These are phyloP conservation scores for Zaprionus ghesquierei DNA, from an alignment of 1,140 invertebrate genomes.

Conservation along the genomic window DNA sequence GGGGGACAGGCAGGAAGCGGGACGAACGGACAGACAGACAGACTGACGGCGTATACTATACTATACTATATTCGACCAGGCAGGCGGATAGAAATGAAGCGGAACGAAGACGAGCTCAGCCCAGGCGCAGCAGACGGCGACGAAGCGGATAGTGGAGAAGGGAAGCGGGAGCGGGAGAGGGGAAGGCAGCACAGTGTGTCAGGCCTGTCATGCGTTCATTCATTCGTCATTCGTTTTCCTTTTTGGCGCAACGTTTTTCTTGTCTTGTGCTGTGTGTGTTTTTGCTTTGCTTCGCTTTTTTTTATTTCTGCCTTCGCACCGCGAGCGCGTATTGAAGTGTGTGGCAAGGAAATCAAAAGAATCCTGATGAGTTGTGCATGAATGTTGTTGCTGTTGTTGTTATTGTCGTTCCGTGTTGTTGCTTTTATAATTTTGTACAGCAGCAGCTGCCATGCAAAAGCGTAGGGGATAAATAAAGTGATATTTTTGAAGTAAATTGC, in stretches of 20 bases:
- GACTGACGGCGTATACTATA: conserved; percentile 5
- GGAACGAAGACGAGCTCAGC: conserved; percentile 5
- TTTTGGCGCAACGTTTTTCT: conserved; percentile 58
- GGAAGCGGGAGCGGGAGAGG: background rate
- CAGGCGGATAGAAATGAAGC: conserved; percentile 33
- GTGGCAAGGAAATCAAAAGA: conserved; percentile 74
- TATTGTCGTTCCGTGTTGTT: conserved; percentile 8
- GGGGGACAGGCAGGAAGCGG: background rate
- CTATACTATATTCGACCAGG: conserved; percentile 15
- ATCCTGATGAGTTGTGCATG: conserved; percentile 66
- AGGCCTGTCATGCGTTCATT: conserved; percentile 72
- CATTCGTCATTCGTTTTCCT: conserved; percentile 72
- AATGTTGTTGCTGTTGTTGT: conserved; percentile 34
- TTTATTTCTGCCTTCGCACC: conserved; percentile 51
- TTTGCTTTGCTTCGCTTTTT: conserved; percentile 35
- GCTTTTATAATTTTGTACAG: conserved; percentile 40
- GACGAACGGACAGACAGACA: background rate
- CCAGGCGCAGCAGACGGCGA: background rate
- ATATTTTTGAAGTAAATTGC: conserved; percentile 37
- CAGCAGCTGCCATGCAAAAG: conserved; percentile 29
- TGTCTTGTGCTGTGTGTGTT: conserved; percentile 18
- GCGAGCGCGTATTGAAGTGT: conserved; percentile 70
- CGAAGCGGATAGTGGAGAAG: no score
- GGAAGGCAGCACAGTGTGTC: conserved; percentile 39
- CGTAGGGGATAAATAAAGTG: conserved; percentile 43